Percentiles rank a stretch among this genome's conserved stretches.
phyloP scores from a whole-genome alignment of 2,888 invertebrate genomes.

The Dioctria rufipes region DNA sequence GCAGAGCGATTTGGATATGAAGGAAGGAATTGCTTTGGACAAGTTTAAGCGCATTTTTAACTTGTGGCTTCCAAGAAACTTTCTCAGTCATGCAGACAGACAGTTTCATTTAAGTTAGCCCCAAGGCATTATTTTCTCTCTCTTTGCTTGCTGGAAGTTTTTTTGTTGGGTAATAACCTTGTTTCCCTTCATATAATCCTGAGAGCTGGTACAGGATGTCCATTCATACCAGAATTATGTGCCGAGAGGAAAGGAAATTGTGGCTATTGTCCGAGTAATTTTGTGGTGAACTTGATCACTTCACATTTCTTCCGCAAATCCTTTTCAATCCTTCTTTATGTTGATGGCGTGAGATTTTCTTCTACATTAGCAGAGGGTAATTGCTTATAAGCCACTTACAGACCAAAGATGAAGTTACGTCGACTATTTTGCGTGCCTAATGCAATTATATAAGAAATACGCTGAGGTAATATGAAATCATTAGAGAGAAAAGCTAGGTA shows the following conservation, averaged over 20 bases:
- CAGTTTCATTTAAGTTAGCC: conserved; percentile 36
- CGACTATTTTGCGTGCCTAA: too few relatives aligned
- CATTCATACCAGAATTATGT: conserved; percentile 26
- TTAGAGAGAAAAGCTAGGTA: too few relatives aligned
- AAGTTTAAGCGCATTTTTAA: conserved; percentile 48
- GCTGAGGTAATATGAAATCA: too few relatives aligned
- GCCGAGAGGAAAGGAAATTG: conserved; percentile 22
- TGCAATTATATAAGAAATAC: too few relatives aligned
- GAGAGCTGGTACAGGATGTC: conserved; percentile 22
- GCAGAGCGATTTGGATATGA: not conserved
- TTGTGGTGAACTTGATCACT: conserved; percentile 43
- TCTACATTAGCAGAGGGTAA: conserved; percentile 11
- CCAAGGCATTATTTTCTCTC: not conserved
- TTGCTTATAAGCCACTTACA: conserved; percentile 32
- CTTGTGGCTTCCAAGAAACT: conserved; percentile 35
- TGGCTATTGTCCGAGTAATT: conserved; percentile 44
- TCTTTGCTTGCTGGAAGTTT: not conserved
- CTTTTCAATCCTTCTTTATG: conserved; percentile 36
- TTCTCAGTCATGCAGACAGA: conserved; percentile 15
- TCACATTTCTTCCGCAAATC: conserved; percentile 36
- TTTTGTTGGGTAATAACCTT: conserved; percentile 42
- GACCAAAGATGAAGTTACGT: too few relatives aligned
- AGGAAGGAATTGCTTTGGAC: conserved; percentile 14
- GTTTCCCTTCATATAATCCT: conserved; percentile 37
- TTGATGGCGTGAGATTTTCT: conserved; percentile 17